These are phyloP conservation scores for Ferrisia virgata DNA, from an alignment of 2,888 invertebrate species.

Conservation along the genomic window DNA sequence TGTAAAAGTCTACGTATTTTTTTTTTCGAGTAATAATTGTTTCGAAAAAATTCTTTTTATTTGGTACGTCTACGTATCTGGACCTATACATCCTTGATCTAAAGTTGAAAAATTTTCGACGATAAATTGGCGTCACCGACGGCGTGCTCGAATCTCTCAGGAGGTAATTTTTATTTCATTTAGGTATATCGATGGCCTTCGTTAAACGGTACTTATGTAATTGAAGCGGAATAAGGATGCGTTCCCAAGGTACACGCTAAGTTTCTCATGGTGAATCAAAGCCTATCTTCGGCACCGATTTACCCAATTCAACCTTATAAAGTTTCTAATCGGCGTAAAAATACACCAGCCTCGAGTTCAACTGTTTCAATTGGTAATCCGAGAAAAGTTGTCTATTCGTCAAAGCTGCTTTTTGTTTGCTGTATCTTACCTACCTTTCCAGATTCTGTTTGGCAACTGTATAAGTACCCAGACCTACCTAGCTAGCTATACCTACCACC, in stretches of 20 bases:
- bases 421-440: not conserved
- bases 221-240: not conserved
- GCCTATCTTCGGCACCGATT: not conserved
- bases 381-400: not conserved
- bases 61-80: not conserved
- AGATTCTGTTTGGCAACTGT: not conserved
- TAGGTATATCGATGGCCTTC: not conserved
- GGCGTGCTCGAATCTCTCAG: not conserved
- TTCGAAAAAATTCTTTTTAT: too few species aligned
- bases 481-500: too few species aligned
- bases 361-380: not conserved
- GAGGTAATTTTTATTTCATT: not conserved
- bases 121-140: too few species aligned
- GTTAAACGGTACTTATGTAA: not conserved
- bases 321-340: conserved; percentile 11
- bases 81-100: too few species aligned
- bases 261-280: not conserved
- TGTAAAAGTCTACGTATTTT: too few species aligned
- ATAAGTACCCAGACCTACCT: too few species aligned
- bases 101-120: too few species aligned
- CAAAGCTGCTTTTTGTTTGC: not conserved
- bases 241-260: not conserved
- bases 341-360: not conserved
- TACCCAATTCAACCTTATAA: not conserved
- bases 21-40: too few species aligned